Base-by-base conservation (phyloP, 1,140 invertebrate species). In the Drosophila pseudoobscura region DNA sequence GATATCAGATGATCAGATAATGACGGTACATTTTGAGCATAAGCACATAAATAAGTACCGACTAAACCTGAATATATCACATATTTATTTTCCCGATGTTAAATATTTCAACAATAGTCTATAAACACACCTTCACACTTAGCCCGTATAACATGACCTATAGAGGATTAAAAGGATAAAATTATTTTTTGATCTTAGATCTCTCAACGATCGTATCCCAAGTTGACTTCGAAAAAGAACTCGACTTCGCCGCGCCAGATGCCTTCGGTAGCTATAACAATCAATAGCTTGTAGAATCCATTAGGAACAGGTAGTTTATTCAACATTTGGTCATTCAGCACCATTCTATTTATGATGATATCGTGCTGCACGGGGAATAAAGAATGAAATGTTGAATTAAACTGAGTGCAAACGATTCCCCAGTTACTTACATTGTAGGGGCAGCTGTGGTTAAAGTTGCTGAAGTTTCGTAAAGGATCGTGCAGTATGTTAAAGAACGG, bases 371-470 rank as follows among this genome's bases (percentile, higher is more conserved):
- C 8, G 29, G 7, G 6, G 7, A 60, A 24, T 24, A 1, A 3
- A 13, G 15, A 0, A 2, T 4, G 4, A 0, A 4, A 24, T 24
- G 5, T 24, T 24, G 5, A 24, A 24, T 3, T 24, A 24, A 3
- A 5, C 24, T 4, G 0, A 0, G 24, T 5, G 24, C 24, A 24
- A 24, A 5, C 4, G 0, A 24, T 24, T 24, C 24, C 24, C 3
- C 17, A 39, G 15, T 15, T 15, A 15, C 3, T 17, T 2, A 69
- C 64, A 69, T 52, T 69, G 31, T 29, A 50, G 0, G 69, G 63
- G 7, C 64, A 72, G 8, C 54, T 53, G 31, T 69, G 49, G 29
- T 69, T 71, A 7, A 59, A n/a, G 11, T 71, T 71, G n/a, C 22
- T 69, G 2, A 50, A 55, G 3, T 70, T 55, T 6, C 24, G 26